Percentiles rank a stretch among this genome's conserved stretches.
These are phyloP conservation scores for Oreochromis spilurus DNA, from an alignment of 2,113 vertebrate genomes.

Conservation along the genomic window DNA sequence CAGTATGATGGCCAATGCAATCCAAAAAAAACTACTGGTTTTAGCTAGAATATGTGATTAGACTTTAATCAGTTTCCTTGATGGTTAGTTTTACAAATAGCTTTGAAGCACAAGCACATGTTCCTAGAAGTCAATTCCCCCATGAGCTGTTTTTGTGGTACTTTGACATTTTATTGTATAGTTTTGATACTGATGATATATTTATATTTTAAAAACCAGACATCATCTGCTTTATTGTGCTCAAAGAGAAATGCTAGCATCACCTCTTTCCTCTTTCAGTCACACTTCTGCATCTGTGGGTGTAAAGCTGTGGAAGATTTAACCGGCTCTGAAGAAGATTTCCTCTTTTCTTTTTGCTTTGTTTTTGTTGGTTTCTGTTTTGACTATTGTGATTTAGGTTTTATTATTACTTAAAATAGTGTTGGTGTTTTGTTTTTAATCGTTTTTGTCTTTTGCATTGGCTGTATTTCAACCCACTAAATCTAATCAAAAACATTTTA, in stretches of 20 bases:
- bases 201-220: background rate
- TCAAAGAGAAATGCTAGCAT: background rate
- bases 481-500: background rate
- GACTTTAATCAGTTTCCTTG: background rate
- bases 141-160: background rate
- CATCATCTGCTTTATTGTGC: background rate
- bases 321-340: background rate
- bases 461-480: background rate
- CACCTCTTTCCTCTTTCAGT: background rate
- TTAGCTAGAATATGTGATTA: background rate
- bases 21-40: background rate
- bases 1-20: background rate
- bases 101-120: background rate
- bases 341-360: background rate
- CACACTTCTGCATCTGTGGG: slow-evolving; percentile 52
- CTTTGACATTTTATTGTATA: background rate
- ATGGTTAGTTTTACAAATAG: background rate
- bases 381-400: background rate
- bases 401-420: background rate
- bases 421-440: background rate
- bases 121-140: background rate
- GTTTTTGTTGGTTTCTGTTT: background rate
- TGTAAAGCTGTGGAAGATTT: background rate
- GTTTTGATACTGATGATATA: background rate
- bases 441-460: background rate